A percentile compares a stretch with the other conserved stretches of the same genome.
Conservation (phyloP, 2,797 vertebrate species). For the Lepilemur ruficaudatus region DNA sequence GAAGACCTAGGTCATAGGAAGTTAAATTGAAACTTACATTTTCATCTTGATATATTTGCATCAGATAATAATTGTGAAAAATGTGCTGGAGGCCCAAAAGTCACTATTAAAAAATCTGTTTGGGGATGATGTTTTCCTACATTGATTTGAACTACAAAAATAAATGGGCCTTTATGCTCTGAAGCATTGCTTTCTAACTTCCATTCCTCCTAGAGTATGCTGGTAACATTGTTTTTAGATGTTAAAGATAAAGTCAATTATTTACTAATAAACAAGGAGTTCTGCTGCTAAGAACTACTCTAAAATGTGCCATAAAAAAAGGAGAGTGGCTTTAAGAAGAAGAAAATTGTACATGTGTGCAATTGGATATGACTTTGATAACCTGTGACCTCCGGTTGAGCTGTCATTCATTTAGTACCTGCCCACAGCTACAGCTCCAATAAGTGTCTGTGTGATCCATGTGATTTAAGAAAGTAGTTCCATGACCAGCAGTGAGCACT, state of each 20-base stretch:
- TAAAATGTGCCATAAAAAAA: slow-evolving; percentile 1
- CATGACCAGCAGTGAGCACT: background rate
- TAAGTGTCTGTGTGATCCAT: background rate
- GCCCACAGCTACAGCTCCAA: background rate
- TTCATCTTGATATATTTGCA: background rate
- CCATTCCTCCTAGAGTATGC: background rate
- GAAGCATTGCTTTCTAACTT: background rate
- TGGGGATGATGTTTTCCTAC: background rate
- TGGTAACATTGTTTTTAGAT: background rate
- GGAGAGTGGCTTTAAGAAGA: background rate
- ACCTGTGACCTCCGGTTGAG: background rate
- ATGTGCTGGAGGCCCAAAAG: background rate
- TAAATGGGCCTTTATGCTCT: background rate
- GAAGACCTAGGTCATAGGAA: background rate
- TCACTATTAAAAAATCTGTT: background rate
- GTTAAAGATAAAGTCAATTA: background rate
- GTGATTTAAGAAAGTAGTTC: background rate
- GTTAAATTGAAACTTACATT: background rate
- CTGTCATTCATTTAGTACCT: background rate
- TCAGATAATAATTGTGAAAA: slow-evolving; percentile 1
- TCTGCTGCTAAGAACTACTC: background rate
- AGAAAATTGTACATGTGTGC: background rate
- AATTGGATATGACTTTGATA: background rate
- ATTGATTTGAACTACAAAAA: background rate
- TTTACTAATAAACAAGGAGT: slow-evolving; percentile 29